Evolutionary conservation across 2,797 vertebrate species (phyloP), one percentile per base, ranked within the genome.

Genomic region (Cygnus olor): DNA sequence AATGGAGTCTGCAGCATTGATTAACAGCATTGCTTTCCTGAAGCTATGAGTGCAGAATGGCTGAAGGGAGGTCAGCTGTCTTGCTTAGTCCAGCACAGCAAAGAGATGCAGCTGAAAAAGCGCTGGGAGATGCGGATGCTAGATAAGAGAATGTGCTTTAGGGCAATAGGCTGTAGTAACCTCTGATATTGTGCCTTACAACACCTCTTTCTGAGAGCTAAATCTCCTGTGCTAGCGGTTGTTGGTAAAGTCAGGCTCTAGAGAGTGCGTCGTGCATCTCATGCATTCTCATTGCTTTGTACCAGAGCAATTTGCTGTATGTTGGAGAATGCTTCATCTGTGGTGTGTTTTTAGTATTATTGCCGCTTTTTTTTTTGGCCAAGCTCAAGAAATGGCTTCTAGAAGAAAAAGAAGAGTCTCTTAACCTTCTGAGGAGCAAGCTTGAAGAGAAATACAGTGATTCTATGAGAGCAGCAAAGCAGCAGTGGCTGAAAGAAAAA

Each of bases 401-500:
- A 72, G 96, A 98, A 90, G 98, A 99, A 93, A 98, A 92, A 77
- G 95, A 97, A 84, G 44, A 73, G 7, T 94, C 97, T 86, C 81
- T 99, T 95, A 98, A 97, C 64, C 97, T 95, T 87, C 97, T 98
- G 53, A 98, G 94, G 85, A 79, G 85, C 32, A 97, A 98, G 54
- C 97, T 99, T 38, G 98, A 99, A 96, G 96, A 97, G 83, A 98
- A 98, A 57, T 98, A 99, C 88, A 95, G 90, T 90, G 95, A 87
- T 66, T 96, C 97, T 7, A 45, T 99, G 84, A 70, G 30, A 32
- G 92, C 96, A 66, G 97, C 98, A 58, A 98, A 98, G 96, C 95
- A 72, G 85, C 97, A 97, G 53, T 99, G 98, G 98, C 93, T 97
- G 89, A 97, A 97, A 96, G 98, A 99, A 90, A 98, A 97, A 78